phyloP scores from a whole-genome alignment of 2,888 invertebrate genomes.

The Drosophila paranaensis region DNA sequence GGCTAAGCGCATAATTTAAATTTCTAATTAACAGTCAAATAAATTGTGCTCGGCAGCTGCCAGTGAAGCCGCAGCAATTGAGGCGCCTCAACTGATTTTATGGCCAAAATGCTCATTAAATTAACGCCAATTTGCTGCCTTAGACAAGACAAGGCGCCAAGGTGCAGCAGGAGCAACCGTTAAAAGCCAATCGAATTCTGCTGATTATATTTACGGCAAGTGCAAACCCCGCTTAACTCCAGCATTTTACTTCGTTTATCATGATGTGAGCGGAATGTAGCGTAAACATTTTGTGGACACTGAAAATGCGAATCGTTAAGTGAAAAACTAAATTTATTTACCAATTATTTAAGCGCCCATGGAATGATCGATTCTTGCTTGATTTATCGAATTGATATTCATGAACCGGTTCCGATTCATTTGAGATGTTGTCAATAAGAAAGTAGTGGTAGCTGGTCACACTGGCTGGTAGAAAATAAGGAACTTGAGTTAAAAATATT shows the following conservation, averaged over 20 bases:
- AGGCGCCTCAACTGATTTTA: constrained; percentile 67
- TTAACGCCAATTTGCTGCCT: constrained; percentile 68
- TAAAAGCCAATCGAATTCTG: constrained; percentile 30
- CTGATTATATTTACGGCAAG: constrained; percentile 5
- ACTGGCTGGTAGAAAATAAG: background rate
- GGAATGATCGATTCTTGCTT: too few relatives aligned
- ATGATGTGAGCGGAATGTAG: too few relatives aligned
- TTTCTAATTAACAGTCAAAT: constrained; percentile 79
- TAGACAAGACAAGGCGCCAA: constrained; percentile 49
- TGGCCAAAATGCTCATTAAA: constrained; percentile 72
- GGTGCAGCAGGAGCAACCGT: constrained; percentile 15
- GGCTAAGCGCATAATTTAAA: constrained; percentile 77
- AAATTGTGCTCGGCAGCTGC: constrained; percentile 65
- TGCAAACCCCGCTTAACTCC: background rate
- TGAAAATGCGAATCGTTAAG: too few relatives aligned
- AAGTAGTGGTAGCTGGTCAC: background rate
- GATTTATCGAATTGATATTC: too few relatives aligned
- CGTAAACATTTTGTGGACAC: background rate
- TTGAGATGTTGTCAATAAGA: too few relatives aligned
- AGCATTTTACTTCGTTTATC: background rate
- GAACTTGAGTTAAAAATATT: background rate
- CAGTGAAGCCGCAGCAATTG: constrained; percentile 61
- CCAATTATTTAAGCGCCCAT: too few relatives aligned
- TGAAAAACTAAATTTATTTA: too few relatives aligned
- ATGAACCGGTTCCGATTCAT: too few relatives aligned